Conservation (phyloP, 2,113 vertebrate species). For the Mesitornis unicolor region DNA sequence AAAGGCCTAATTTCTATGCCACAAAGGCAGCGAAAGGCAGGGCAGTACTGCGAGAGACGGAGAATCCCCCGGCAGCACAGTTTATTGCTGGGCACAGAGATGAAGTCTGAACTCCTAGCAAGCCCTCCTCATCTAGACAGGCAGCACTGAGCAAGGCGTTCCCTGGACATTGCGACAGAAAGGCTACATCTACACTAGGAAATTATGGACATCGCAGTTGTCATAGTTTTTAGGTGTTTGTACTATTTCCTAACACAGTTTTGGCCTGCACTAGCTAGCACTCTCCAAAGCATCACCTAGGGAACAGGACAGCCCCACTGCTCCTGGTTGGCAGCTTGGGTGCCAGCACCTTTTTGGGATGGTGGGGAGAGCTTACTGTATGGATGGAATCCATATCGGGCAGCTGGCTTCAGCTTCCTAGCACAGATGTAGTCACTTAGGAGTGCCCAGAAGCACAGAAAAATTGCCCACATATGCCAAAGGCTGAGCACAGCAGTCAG, state of each 20-base stretch:
- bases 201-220: not conserved
- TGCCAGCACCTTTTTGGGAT: not conserved
- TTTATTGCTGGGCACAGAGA: not conserved
- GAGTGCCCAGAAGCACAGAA: not conserved
- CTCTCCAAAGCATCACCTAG: not conserved
- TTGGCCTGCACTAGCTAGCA: not conserved
- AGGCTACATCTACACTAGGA: not conserved
- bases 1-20: not conserved
- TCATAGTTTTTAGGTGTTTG: not conserved
- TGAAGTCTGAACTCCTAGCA: not conserved
- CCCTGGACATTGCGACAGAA: not conserved
- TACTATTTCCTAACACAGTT: not conserved
- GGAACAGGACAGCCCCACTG: not conserved
- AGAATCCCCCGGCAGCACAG: not conserved
- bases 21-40: not conserved
- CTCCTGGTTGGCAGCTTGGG: not conserved
- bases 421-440: not conserved
- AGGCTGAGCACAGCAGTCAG: not conserved
- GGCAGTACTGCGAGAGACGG: not conserved
- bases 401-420: not conserved
- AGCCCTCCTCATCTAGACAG: not conserved
- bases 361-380: not conserved
- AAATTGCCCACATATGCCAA: not conserved
- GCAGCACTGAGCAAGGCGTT: not conserved
- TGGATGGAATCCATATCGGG: not conserved